A percentile compares a stretch with the other conserved stretches of the same genome.
These are phyloP conservation scores for Gonatopus flavifemur DNA, from an alignment of 1,140 invertebrate genomes.

Conservation along the genomic window DNA sequence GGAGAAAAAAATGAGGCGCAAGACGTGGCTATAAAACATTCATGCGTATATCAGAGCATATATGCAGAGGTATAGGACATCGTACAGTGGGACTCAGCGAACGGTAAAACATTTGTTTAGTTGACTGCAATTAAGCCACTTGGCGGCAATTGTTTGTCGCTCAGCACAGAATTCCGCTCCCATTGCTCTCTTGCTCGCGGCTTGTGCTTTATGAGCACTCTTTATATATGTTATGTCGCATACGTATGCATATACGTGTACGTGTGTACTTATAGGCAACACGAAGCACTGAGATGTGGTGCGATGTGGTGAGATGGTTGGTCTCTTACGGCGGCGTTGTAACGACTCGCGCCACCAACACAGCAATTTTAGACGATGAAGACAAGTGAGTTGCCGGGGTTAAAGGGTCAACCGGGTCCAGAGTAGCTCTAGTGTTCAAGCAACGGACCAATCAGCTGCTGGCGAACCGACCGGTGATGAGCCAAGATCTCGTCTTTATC, in stretches of 20 bases:
- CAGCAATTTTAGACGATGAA: constrained; percentile 44
- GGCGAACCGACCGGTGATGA: constrained; percentile 27
- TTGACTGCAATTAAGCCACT: constrained; percentile 61
- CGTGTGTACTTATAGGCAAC: constrained; percentile 13
- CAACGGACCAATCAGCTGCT: constrained; percentile 32
- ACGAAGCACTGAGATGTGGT: no score
- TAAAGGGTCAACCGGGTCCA: constrained; percentile 43
- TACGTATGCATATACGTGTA: constrained; percentile 9
- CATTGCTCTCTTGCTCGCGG: constrained; percentile 22
- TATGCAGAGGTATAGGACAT: no score
- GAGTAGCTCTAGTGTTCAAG: constrained; percentile 42
- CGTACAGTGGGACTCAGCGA: no score
- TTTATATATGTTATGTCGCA: neutral
- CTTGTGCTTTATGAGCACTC: neutral
- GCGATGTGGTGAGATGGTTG: constrained; percentile 4
- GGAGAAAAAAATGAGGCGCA: no score
- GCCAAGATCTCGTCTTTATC: constrained; percentile 24
- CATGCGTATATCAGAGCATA: no score
- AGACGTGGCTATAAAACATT: no score
- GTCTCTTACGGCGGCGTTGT: constrained; percentile 19
- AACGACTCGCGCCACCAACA: constrained; percentile 34
- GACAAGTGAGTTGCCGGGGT: constrained; percentile 40
- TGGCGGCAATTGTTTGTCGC: constrained; percentile 61
- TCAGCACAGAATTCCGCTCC: constrained; percentile 59
- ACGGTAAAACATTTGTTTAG: constrained; percentile 55